These are phyloP conservation scores for Rotaria macrura DNA, from an alignment of 2,888 invertebrate species.

Conservation along the genomic window DNA sequence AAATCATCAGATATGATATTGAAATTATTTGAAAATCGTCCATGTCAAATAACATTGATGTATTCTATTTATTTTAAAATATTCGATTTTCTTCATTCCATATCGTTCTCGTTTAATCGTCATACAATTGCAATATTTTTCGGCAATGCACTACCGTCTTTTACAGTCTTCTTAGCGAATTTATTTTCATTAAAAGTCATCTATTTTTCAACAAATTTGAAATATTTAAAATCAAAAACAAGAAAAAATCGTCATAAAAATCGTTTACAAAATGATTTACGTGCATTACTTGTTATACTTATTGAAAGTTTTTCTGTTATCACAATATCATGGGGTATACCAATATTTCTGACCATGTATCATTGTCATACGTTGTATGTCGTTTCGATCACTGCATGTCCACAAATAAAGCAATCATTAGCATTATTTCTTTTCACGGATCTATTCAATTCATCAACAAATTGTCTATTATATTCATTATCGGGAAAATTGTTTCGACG, in stretches of 20 bases:
- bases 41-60: background rate
- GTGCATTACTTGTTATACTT: background rate
- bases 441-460: constrained; percentile 7
- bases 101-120: background rate
- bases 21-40: background rate
- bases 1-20: background rate
- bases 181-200: background rate
- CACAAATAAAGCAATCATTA: background rate
- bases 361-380: constrained; percentile 9
- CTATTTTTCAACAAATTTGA: background rate
- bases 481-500: constrained; percentile 19
- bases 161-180: background rate
- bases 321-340: background rate
- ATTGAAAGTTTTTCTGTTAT: constrained; percentile 17
- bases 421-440: background rate
- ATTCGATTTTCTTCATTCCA: background rate
- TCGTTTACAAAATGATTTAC: background rate
- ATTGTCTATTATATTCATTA: constrained; percentile 18
- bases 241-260: background rate
- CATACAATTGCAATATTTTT: background rate
- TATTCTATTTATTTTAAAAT: background rate
- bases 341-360: background rate
- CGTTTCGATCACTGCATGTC: background rate
- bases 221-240: background rate
- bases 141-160: background rate